Percentiles rank a stretch among this genome's conserved stretches.
phyloP scores from a whole-genome alignment of 2,888 invertebrate species.

The Homarus gammarus region DNA sequence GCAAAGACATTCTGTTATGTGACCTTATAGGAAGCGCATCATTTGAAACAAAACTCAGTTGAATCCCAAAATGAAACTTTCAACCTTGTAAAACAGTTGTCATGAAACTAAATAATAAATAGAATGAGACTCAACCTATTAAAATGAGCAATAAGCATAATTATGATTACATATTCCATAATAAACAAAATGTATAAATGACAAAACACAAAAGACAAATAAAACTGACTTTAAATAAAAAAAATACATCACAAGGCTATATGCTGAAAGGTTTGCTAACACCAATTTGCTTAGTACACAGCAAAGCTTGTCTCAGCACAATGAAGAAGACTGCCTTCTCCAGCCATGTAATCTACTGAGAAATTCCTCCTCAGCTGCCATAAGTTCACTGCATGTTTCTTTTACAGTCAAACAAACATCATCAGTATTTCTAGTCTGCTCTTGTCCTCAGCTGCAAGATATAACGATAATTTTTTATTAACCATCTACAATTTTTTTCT shows the following conservation, averaged over 20 bases:
- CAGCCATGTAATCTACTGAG: background rate
- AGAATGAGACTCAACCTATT: constrained; percentile 7
- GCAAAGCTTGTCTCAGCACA: constrained; percentile 8
- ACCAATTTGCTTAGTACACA: constrained; percentile 18
- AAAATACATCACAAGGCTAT: constrained; percentile 41
- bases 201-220: background rate
- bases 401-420: background rate
- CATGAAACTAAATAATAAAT: constrained; percentile 31
- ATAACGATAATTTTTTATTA: background rate
- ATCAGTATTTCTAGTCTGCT: background rate
- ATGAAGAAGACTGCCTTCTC: background rate
- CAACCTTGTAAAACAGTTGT: constrained; percentile 12
- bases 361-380: background rate
- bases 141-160: background rate
- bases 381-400: background rate
- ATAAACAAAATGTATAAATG: background rate
- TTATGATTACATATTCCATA: background rate
- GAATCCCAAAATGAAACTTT: constrained; percentile 20
- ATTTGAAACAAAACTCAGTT: constrained; percentile 28
- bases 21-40: constrained; percentile 68
- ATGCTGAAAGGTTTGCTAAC: constrained; percentile 22
- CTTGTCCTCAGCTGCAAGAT: background rate
- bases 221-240: background rate
- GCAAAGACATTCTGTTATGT: constrained; percentile 49
- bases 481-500: background rate